These are phyloP conservation scores for Rhagophthalmus giganteus DNA, from an alignment of 2,888 invertebrate species.

Conservation along the genomic window DNA sequence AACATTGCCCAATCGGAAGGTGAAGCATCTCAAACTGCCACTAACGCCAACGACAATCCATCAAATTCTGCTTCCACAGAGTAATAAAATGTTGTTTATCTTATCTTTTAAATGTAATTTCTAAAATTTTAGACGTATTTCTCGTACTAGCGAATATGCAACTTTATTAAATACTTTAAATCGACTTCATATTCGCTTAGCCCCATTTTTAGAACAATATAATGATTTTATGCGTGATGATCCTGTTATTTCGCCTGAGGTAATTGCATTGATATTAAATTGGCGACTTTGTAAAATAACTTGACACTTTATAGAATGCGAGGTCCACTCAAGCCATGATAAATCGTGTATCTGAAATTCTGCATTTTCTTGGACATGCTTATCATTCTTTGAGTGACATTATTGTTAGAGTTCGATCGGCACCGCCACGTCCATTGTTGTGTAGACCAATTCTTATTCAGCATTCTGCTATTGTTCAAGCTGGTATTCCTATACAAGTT, in stretches of 20 bases:
- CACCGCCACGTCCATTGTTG: conserved; percentile 69
- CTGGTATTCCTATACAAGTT: conserved; percentile 68
- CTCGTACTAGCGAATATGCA: conserved; percentile 60
- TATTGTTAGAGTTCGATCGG: conserved; percentile 69
- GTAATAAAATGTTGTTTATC: too few relatives aligned
- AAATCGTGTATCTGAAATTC: conserved; percentile 74
- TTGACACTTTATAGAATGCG: conserved; percentile 55
- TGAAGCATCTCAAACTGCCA: conserved; percentile 14
- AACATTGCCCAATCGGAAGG: conserved; percentile 14
- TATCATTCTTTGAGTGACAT: conserved; percentile 89
- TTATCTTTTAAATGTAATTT: too few relatives aligned
- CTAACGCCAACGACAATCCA: conserved; percentile 5
- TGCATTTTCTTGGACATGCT: conserved; percentile 86
- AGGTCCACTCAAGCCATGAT: conserved; percentile 67
- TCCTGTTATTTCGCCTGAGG: conserved; percentile 57
- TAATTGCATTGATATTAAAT: conserved; percentile 43
- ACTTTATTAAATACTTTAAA: conserved; percentile 60
- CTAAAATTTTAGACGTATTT: conserved; percentile 41
- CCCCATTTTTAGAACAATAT: conserved; percentile 68
- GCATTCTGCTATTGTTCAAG: conserved; percentile 66
- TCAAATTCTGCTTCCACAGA: conserved; percentile 28
- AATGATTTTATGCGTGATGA: conserved; percentile 65
- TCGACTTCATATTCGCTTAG: conserved; percentile 62
- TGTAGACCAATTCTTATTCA: conserved; percentile 74
- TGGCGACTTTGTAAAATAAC: too few relatives aligned